Percentiles rank a stretch among this genome's conserved stretches.
These are phyloP conservation scores for Sternotherus odoratus DNA, from an alignment of 2,797 vertebrate genomes.

Conservation along the genomic window DNA sequence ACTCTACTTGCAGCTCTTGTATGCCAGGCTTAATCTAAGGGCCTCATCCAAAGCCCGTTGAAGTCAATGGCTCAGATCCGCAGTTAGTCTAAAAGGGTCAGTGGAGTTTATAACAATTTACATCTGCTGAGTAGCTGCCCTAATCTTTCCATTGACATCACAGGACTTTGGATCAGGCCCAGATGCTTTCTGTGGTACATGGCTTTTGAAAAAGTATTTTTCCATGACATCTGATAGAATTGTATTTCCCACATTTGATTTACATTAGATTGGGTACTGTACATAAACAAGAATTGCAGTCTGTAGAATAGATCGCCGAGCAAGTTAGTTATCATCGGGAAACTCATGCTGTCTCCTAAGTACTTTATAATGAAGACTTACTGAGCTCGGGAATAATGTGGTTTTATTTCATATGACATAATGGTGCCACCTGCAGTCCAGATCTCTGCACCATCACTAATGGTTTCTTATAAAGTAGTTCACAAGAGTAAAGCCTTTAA, in stretches of 20 bases:
- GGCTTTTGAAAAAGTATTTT: not conserved
- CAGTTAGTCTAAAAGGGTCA: not conserved
- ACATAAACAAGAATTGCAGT: not conserved
- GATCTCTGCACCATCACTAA: not conserved
- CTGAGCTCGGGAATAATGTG: constrained; percentile 31
- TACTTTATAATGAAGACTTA: not conserved
- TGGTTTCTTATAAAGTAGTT: constrained; percentile 10
- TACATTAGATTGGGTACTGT: constrained; percentile 29
- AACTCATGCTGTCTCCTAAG: constrained; percentile 1
- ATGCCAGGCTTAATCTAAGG: not conserved
- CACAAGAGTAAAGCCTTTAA: not conserved
- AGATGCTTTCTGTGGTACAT: not conserved
- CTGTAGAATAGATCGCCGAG: not conserved
- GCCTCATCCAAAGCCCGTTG: not conserved
- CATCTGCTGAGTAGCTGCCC: not conserved
- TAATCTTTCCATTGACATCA: not conserved
- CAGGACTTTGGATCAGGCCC: not conserved
- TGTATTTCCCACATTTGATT: constrained; percentile 29
- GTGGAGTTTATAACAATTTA: not conserved
- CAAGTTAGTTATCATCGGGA: constrained; percentile 27
- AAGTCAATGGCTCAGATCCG: constrained; percentile 14
- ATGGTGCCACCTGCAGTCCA: constrained; percentile 55
- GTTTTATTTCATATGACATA: constrained; percentile 53
- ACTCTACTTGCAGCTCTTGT: not conserved
- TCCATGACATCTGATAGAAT: not conserved